Evolutionary conservation across 2,113 vertebrate species (phyloP).

Genomic region (Verasper variegatus): DNA sequence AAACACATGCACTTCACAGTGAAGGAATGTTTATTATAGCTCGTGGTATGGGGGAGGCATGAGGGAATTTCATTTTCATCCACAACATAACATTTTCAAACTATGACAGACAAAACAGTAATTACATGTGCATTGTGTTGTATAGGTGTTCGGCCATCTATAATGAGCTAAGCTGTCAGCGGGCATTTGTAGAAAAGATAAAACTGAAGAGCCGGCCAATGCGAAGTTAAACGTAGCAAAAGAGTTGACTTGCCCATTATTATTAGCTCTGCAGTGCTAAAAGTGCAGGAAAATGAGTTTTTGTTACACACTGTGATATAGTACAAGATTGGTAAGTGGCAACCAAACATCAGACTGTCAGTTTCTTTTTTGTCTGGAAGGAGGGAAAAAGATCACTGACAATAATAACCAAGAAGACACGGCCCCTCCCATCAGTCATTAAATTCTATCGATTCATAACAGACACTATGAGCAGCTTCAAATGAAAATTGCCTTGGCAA

Average conservation of each 20-base stretch:
- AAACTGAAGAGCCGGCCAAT: neutral
- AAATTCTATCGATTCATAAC: conserved; percentile 70
- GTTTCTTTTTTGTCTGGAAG: neutral
- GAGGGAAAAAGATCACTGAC: conserved; percentile 29
- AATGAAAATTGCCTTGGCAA: conserved; percentile 62
- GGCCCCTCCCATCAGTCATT: conserved; percentile 53
- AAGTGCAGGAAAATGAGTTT: conserved; percentile 27
- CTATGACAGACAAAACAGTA: conserved; percentile 3
- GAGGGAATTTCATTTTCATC: conserved; percentile 11
- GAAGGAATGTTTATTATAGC: conserved; percentile 41
- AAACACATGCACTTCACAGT: conserved; percentile 42
- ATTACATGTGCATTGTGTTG: neutral
- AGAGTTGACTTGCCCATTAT: neutral
- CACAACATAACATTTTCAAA: neutral
- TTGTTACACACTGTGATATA: neutral
- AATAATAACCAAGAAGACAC: conserved; percentile 58
- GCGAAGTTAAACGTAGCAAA: neutral
- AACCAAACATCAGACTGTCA: conserved; percentile 12
- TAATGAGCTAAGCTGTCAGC: conserved; percentile 7
- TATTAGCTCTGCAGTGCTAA: conserved; percentile 9
- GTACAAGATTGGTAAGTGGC: conserved; percentile 9
- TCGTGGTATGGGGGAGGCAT: neutral
- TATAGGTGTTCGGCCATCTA: conserved; percentile 3
- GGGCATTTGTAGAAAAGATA: neutral
- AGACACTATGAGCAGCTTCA: conserved; percentile 51